These are phyloP conservation scores for Chesias legatella DNA, from an alignment of 2,888 invertebrate species.

Conservation along the genomic window DNA sequence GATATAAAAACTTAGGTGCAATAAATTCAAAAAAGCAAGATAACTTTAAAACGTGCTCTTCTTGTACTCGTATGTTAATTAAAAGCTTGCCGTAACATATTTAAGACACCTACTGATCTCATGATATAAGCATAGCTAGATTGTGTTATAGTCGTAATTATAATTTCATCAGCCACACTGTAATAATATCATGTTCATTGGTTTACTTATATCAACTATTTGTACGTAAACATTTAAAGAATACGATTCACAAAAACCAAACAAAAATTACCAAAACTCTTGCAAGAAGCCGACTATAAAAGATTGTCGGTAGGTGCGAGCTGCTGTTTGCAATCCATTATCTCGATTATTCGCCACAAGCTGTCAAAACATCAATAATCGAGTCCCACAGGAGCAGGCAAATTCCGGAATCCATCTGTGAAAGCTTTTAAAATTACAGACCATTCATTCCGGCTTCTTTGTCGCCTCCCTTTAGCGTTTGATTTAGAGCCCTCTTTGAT, in stretches of 20 bases:
- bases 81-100: too few species aligned
- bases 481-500: slow-evolving; percentile 48
- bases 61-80: too few species aligned
- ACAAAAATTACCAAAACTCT: slow-evolving; percentile 2
- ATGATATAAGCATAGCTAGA: too few species aligned
- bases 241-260: not conserved
- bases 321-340: slow-evolving; percentile 45
- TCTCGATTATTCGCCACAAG: slow-evolving; percentile 48
- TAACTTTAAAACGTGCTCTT: too few species aligned
- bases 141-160: too few species aligned
- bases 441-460: slow-evolving; percentile 72
- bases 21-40: too few species aligned
- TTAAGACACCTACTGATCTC: too few species aligned
- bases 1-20: too few species aligned
- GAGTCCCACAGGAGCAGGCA: slow-evolving; percentile 53
- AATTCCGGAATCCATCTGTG: slow-evolving; percentile 63
- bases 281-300: slow-evolving; percentile 6
- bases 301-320: slow-evolving; percentile 4
- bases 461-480: slow-evolving; percentile 60
- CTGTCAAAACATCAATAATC: slow-evolving; percentile 78
- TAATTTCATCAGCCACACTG: too few species aligned
- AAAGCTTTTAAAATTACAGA: slow-evolving; percentile 77
- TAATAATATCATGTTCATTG: too few species aligned
- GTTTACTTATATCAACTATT: too few species aligned
- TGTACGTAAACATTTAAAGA: too few species aligned